phyloP scores from a whole-genome alignment of 2,113 vertebrate species.

The Daubentonia madagascariensis region DNA sequence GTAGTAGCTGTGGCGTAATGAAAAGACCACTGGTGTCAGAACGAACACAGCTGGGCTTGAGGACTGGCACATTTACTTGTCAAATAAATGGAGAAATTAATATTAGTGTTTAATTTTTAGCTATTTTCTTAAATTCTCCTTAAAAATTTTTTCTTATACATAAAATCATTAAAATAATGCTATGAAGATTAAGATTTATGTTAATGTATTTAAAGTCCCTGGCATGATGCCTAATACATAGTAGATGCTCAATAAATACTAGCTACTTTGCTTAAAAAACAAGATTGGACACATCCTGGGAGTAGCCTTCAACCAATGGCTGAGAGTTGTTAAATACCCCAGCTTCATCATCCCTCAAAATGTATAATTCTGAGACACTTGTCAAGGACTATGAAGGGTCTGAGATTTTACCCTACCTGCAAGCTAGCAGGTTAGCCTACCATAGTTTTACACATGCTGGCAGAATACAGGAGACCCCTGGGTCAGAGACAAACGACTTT shows the following conservation, averaged over 20 bases:
- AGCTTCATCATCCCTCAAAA: neutral
- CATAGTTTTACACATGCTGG: neutral
- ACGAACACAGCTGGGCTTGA: neutral
- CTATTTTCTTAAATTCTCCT: constrained; percentile 36
- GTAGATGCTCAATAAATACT: constrained; percentile 2
- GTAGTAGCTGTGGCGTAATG: neutral
- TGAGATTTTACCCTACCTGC: neutral
- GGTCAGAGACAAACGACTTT: neutral
- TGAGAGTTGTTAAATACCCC: neutral
- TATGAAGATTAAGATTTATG: neutral
- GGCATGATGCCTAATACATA: neutral
- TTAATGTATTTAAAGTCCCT: constrained; percentile 28
- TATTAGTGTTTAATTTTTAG: constrained; percentile 12
- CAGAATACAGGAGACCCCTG: neutral
- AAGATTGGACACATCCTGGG: neutral
- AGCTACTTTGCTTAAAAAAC: neutral
- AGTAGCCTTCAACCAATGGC: neutral
- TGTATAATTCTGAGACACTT: constrained; percentile 7
- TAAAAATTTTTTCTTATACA: neutral
- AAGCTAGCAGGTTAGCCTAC: neutral
- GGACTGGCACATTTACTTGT: neutral
- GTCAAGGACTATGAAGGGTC: neutral
- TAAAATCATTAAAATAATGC: constrained; percentile 29
- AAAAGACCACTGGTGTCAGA: constrained; percentile 23
- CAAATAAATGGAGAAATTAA: constrained; percentile 33